phyloP scores from a whole-genome alignment of 2,797 vertebrate genomes.

The Onychomys arenicola region DNA sequence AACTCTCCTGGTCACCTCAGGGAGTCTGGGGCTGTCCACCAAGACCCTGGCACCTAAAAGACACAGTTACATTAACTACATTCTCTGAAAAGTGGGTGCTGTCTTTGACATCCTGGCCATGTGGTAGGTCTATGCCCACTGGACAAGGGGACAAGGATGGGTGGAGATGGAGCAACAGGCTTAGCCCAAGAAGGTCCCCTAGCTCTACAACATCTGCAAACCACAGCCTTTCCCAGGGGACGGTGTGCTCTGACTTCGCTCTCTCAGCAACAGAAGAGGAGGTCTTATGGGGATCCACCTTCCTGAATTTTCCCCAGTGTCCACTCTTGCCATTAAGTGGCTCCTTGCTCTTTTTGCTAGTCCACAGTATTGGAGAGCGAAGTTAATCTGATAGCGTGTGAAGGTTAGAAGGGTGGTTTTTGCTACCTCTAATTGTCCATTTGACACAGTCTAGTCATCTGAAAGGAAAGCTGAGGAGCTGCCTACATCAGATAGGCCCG shows the following conservation, averaged over 20 bases:
- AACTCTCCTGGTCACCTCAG: not conserved
- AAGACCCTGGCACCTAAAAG: not conserved
- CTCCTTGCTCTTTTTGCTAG: not conserved
- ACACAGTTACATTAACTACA: not conserved
- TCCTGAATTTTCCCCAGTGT: not conserved
- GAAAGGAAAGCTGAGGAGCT: not conserved
- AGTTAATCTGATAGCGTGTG: not conserved
- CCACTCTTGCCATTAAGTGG: not conserved
- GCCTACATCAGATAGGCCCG: not conserved
- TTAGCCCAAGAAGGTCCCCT: not conserved
- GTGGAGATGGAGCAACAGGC: not conserved
- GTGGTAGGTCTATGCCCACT: not conserved
- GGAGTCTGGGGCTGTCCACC: not conserved
- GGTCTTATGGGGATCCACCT: not conserved
- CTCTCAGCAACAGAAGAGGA: not conserved
- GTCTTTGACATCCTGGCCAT: not conserved
- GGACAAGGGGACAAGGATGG: not conserved
- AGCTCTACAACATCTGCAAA: not conserved
- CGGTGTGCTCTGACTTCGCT: not conserved
- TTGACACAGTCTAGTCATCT: not conserved
- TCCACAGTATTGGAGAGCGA: not conserved
- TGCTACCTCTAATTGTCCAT: too few species aligned
- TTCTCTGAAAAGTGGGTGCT: not conserved
- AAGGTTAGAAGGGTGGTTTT: not conserved
- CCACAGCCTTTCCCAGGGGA: not conserved